phyloP scores from a whole-genome alignment of 2,797 vertebrate species.

The Geotrypetes seraphini region DNA sequence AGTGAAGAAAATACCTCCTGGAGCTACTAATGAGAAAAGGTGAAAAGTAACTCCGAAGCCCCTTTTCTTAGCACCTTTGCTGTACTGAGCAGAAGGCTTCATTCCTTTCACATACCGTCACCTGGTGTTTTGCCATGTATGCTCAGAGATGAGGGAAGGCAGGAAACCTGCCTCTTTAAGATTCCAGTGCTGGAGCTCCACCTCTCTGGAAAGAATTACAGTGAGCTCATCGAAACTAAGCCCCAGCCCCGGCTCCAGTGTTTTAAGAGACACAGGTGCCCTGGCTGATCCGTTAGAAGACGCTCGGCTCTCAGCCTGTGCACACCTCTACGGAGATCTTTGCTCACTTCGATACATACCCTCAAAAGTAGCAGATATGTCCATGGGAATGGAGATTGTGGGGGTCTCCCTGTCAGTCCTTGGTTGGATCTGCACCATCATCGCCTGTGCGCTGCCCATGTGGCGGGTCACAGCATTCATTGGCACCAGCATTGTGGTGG shows the following conservation, averaged over 20 bases:
- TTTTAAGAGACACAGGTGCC: conserved; percentile 16
- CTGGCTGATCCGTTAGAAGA: conserved; percentile 16
- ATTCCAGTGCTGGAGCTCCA: conserved; percentile 25
- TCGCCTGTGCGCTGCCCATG: conserved; percentile 79
- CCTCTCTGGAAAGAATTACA: conserved; percentile 19
- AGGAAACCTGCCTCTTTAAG: no score
- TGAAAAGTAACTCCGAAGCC: no score
- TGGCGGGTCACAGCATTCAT: conserved; percentile 88
- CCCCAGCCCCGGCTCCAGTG: conserved; percentile 10
- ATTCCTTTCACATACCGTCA: no score
- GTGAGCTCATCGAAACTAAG: conserved; percentile 11
- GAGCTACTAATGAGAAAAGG: no score
- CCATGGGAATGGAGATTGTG: conserved; percentile 78
- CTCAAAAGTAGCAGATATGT: conserved; percentile 77
- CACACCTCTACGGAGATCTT: no score
- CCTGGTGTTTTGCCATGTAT: neutral
- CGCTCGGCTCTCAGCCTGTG: no score
- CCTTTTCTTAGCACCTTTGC: no score
- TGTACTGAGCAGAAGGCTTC: no score
- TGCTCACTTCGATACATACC: no score
- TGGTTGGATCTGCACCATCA: conserved; percentile 78
- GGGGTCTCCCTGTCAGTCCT: conserved; percentile 71
- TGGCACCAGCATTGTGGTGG: conserved; percentile 82
- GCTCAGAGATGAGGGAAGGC: conserved; percentile 10
- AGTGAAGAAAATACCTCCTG: no score